Percentiles rank a stretch among this genome's conserved stretches.
These are phyloP conservation scores for Monodelphis domestica DNA, from an alignment of 2,797 vertebrate species.

Conservation along the genomic window DNA sequence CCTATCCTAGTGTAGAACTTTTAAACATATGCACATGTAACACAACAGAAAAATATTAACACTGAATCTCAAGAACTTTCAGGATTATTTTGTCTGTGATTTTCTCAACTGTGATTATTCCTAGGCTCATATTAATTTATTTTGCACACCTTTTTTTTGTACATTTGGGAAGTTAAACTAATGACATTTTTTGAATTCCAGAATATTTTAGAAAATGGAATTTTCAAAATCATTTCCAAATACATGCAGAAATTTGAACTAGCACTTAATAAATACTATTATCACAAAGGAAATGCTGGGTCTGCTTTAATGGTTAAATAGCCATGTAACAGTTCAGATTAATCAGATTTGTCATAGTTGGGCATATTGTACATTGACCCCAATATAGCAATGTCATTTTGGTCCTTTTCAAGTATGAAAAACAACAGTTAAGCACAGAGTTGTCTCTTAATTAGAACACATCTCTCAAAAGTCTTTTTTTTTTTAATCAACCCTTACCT, in stretches of 20 bases:
- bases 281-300: neutral
- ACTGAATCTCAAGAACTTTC: conserved; percentile 22
- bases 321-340: too few species aligned
- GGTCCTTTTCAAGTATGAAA: too few species aligned
- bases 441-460: too few species aligned
- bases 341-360: too few species aligned
- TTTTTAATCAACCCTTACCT: too few species aligned
- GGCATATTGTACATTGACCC: too few species aligned
- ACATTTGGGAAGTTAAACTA: conserved; percentile 32
- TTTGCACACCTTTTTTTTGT: conserved; percentile 12
- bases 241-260: conserved; percentile 7
- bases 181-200: conserved; percentile 31
- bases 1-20: too few species aligned
- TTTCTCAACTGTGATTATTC: conserved; percentile 31
- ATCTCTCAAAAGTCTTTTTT: too few species aligned
- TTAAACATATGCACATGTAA: conserved; percentile 17
- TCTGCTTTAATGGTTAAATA: conserved; percentile 13
- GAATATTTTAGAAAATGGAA: conserved; percentile 25
- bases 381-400: too few species aligned
- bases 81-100: conserved; percentile 13
- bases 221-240: neutral
- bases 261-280: neutral
- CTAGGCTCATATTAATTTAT: neutral
- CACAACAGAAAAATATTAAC: conserved; percentile 1
- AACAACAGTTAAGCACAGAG: too few species aligned